phyloP scores from a whole-genome alignment of 2,888 invertebrate species.

The Thereva nobilitata region DNA sequence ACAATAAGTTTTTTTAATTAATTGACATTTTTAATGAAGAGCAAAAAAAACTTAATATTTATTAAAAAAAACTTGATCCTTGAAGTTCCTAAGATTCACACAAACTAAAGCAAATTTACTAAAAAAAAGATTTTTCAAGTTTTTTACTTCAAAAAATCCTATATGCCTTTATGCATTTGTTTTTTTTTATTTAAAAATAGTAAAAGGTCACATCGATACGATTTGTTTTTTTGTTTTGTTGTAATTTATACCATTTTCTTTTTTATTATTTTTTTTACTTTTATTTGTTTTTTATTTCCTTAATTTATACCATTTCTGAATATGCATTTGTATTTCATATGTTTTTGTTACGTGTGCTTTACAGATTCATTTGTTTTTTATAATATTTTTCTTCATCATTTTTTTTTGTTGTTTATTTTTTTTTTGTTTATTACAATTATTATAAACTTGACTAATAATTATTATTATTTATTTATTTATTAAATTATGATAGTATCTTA shows the following conservation, averaged over 20 bases:
- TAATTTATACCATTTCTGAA: constrained; percentile 1
- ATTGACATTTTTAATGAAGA: no score
- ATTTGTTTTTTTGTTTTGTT: background rate
- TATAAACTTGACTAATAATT: constrained; percentile 13
- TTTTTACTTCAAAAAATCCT: no score
- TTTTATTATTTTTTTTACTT: background rate
- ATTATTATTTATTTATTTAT: constrained; percentile 29
- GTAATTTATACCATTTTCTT: background rate
- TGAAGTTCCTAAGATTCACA: no score
- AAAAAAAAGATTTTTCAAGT: no score
- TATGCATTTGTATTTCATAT: no score
- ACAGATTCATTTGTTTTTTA: background rate
- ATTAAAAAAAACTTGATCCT: no score
- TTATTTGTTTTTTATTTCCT: background rate
- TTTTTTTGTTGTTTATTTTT: constrained; percentile 1
- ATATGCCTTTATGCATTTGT: no score
- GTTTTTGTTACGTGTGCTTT: no score
- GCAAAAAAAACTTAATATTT: no score
- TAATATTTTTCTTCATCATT: background rate
- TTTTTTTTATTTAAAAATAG: background rate
- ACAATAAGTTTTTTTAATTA: no score
- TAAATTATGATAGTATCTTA: constrained; percentile 33
- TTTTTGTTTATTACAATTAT: background rate
- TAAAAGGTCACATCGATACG: constrained; percentile 15
- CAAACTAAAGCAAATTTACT: no score